Evolutionary conservation across 2,113 vertebrate species (phyloP).

Genomic region (Laticauda colubrina): DNA sequence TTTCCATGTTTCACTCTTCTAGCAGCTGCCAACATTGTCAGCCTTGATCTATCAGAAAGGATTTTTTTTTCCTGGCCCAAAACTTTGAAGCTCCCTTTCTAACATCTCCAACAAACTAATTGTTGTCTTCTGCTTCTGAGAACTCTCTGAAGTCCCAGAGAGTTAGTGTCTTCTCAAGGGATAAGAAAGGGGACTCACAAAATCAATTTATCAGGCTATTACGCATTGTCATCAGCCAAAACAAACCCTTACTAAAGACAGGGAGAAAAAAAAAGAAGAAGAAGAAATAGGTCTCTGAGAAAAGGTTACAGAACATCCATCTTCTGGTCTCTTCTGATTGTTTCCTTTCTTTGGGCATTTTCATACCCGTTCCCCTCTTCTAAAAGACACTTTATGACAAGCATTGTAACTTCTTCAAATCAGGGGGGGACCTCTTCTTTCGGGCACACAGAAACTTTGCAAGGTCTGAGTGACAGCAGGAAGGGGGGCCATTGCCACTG

Average conservation of each 20-base stretch:
- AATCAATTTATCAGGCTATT: conserved; percentile 89
- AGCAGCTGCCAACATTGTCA: conserved; percentile 84
- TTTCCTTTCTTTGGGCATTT: conserved; percentile 83
- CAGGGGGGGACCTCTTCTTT: conserved; percentile 83
- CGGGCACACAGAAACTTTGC: conserved; percentile 76
- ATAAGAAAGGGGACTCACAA: conserved; percentile 80
- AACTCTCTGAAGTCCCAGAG: conserved; percentile 90
- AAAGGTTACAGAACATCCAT: conserved; percentile 88
- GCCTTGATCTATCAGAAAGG: conserved; percentile 88
- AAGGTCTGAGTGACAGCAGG: conserved; percentile 91
- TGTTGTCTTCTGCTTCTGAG: conserved; percentile 85
- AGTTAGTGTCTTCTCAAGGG: conserved; percentile 91
- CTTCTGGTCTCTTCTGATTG: conserved; percentile 86
- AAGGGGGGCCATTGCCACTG: conserved; percentile 91
- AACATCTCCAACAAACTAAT: conserved; percentile 94
- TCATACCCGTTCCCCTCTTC: conserved; percentile 79
- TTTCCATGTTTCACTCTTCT: conserved; percentile 62
- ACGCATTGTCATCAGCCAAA: conserved; percentile 83
- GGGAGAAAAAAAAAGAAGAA: conserved; percentile 77
- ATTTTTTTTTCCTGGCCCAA: conserved; percentile 77
- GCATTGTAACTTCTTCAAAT: conserved; percentile 91
- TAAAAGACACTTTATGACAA: conserved; percentile 92
- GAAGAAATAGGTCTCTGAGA: conserved; percentile 85
- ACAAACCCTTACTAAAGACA: conserved; percentile 80
- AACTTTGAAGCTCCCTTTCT: conserved; percentile 87